Percentiles rank a stretch among this genome's conserved stretches.
phyloP scores from a whole-genome alignment of 2,113 vertebrate species.

The Otolemur garnettii region DNA sequence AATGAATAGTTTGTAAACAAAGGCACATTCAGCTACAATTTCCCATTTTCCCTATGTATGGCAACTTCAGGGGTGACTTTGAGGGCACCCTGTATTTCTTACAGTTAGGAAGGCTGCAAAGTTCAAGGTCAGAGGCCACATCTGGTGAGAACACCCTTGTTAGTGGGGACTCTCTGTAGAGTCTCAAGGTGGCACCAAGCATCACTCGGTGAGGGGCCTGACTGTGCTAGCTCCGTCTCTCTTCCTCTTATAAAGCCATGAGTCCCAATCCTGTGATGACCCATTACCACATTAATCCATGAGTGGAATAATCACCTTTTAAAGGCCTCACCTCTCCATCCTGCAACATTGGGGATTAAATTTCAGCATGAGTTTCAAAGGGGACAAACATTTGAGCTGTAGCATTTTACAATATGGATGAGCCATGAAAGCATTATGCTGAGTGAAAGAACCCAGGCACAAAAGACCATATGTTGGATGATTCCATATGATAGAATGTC shows the following conservation, averaged over 20 bases:
- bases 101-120: neutral
- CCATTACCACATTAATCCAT: neutral
- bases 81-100: neutral
- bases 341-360: neutral
- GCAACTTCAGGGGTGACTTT: no score
- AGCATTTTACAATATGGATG: neutral
- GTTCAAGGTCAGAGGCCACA: neutral
- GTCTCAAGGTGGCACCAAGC: neutral
- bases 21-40: no score
- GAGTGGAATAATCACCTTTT: neutral
- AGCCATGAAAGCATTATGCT: neutral
- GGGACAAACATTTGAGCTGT: neutral
- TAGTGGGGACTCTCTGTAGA: neutral
- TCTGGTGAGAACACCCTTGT: neutral
- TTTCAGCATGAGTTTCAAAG: neutral
- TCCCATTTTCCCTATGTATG: no score
- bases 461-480: neutral
- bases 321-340: neutral
- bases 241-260: neutral
- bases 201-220: neutral
- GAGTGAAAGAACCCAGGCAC: neutral
- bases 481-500: neutral
- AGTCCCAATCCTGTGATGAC: neutral
- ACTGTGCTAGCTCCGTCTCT: neutral
- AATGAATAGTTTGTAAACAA: no score